Conservation (phyloP, 2,888 invertebrate species). For the Diaperis boleti region DNA sequence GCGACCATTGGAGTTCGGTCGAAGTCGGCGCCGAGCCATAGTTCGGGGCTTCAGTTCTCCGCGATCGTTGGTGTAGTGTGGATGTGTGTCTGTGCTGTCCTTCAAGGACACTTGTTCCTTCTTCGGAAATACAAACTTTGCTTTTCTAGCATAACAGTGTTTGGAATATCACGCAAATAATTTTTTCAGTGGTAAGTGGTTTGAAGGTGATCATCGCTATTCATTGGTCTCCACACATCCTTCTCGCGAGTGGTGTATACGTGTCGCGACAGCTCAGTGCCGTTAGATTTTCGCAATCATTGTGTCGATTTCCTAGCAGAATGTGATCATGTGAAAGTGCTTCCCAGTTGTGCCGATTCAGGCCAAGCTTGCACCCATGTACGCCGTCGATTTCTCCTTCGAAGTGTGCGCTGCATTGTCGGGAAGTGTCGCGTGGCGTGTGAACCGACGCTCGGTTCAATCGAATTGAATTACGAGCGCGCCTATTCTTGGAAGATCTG, state of each 20-base stretch:
- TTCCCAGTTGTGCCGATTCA: slow-evolving; percentile 48
- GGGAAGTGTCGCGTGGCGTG: slow-evolving; percentile 20
- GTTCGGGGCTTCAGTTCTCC: slow-evolving; percentile 56
- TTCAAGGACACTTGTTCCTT: slow-evolving; percentile 56
- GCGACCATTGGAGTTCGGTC: slow-evolving; percentile 48
- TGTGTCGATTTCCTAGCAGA: slow-evolving; percentile 26
- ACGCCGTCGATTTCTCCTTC: slow-evolving; percentile 53
- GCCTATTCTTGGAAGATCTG: slow-evolving; percentile 68
- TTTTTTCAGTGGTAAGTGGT: slow-evolving; percentile 23
- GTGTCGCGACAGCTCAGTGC: slow-evolving; percentile 21
- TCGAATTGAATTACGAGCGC: slow-evolving; percentile 13
- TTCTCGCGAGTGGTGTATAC: slow-evolving; percentile 12
- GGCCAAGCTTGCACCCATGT: slow-evolving; percentile 45
- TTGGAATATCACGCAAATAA: slow-evolving; percentile 14
- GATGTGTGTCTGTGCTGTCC: slow-evolving; percentile 47
- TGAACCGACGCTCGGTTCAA: slow-evolving; percentile 11
- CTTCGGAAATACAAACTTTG: neutral
- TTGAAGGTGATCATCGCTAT: slow-evolving; percentile 9
- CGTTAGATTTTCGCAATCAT: slow-evolving; percentile 30
- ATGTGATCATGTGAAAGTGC: slow-evolving; percentile 54
- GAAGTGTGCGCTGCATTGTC: slow-evolving; percentile 37
- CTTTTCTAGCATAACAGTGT: slow-evolving; percentile 17
- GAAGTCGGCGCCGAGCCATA: slow-evolving; percentile 51
- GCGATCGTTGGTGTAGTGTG: slow-evolving; percentile 50
- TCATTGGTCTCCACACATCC: neutral